phyloP scores from a whole-genome alignment of 2,797 vertebrate genomes.

The Cossypha polioptera region DNA sequence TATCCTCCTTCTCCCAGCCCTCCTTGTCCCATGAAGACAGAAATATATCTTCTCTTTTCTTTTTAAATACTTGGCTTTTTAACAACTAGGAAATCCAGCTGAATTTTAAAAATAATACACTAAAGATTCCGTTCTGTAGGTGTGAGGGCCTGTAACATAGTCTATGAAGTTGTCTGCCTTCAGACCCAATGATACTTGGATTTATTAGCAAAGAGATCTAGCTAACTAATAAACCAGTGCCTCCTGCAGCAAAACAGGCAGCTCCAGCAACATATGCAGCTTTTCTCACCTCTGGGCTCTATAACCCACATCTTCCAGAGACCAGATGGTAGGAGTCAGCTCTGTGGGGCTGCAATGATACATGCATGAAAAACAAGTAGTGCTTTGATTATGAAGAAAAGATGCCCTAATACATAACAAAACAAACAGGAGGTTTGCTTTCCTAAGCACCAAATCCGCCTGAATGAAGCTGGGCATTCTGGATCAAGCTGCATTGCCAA shows the following conservation, averaged over 20 bases:
- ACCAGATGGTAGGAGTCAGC: slow-evolving; percentile 36
- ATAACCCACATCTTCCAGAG: not conserved
- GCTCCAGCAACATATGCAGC: slow-evolving; percentile 19
- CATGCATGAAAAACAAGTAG: not conserved
- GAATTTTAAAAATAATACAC: not conserved
- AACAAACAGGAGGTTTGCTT: not conserved
- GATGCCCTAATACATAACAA: not conserved
- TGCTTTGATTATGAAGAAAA: not conserved
- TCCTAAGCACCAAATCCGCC: not conserved
- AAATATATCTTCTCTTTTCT: not conserved
- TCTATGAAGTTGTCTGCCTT: not conserved
- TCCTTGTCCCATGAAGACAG: not conserved
- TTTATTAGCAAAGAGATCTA: not conserved
- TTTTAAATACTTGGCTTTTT: not conserved
- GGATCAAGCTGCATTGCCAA: not conserved
- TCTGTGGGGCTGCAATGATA: not conserved
- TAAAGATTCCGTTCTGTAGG: not conserved
- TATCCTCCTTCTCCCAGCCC: not conserved
- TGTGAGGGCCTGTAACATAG: not conserved
- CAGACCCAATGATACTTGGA: not conserved
- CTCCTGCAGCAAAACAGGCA: slow-evolving; percentile 26
- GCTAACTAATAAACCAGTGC: not conserved
- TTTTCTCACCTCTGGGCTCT: slow-evolving; percentile 22
- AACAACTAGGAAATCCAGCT: not conserved
- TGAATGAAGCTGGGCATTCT: not conserved